Conservation (phyloP, 92 coral and sea anemone genomes). For the Heteractis magnifica region DNA sequence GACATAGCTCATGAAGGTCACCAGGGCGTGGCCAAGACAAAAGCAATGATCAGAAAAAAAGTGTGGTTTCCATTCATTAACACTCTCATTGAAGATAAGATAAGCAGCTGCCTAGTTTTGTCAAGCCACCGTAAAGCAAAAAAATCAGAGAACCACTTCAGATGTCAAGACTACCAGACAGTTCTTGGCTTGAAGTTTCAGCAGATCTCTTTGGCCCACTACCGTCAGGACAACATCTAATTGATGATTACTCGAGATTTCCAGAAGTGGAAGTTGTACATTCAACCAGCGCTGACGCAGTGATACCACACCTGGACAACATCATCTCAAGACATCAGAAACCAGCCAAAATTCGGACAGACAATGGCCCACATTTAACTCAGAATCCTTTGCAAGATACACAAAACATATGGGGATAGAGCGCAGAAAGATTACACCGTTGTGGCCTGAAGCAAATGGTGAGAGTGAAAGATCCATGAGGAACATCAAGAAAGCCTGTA, state of each 20-base stretch:
- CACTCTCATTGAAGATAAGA: constrained; percentile 27
- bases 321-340: constrained; percentile 40
- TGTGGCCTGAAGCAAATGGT: constrained; percentile 41
- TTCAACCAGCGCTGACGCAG: constrained; percentile 37
- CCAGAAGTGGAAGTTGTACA: constrained; percentile 21
- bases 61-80: constrained; percentile 5
- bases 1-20: constrained; percentile 35
- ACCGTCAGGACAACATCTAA: constrained; percentile 30
- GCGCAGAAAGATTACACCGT: constrained; percentile 33
- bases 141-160: constrained; percentile 10
- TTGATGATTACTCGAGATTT: constrained; percentile 15
- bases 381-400: constrained; percentile 35
- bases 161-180: constrained; percentile 10
- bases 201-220: constrained; percentile 27
- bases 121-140: background rate
- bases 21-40: constrained; percentile 19
- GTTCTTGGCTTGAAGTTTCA: background rate
- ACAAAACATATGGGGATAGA: constrained; percentile 19
- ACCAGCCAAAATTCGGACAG: constrained; percentile 34
- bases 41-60: constrained; percentile 14
- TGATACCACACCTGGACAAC: constrained; percentile 41
- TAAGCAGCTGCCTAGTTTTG: constrained; percentile 22
- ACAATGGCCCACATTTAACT: constrained; percentile 40
- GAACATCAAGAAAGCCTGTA: constrained; percentile 29
- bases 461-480: constrained; percentile 39